Conservation (phyloP, 2,797 vertebrate species). For the Xiphorhynchus erythropygius region DNA sequence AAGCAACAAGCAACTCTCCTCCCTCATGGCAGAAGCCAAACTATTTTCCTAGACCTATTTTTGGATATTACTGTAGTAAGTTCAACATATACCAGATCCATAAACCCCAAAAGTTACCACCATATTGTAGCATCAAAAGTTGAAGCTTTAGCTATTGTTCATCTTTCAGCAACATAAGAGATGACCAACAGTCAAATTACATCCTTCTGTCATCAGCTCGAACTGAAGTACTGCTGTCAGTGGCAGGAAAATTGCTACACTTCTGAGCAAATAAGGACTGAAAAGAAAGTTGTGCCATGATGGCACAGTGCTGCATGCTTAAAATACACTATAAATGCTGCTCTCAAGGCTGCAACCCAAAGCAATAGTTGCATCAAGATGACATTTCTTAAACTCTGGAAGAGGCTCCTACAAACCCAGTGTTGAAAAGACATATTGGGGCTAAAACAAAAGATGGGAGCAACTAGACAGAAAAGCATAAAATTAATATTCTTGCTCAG, state of each 20-base stretch:
- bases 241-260: conserved; percentile 57
- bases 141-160: conserved; percentile 45
- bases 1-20: background rate
- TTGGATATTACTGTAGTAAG: background rate
- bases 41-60: background rate
- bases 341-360: background rate
- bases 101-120: conserved; percentile 27
- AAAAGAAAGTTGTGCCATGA: conserved; percentile 23
- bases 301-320: background rate
- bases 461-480: background rate
- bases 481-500: background rate
- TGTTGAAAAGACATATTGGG: background rate
- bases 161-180: conserved; percentile 13
- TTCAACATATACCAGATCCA: background rate
- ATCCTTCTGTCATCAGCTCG: conserved; percentile 43
- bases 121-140: background rate
- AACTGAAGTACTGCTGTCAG: conserved; percentile 31
- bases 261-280: conserved; percentile 38
- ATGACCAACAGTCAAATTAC: conserved; percentile 47
- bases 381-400: background rate
- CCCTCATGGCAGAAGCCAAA: background rate
- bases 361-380: background rate
- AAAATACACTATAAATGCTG: background rate
- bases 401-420: background rate
- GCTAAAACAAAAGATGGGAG: background rate